Evolutionary conservation across 2,797 vertebrate species (phyloP).

Genomic region (Coluber constrictor): DNA sequence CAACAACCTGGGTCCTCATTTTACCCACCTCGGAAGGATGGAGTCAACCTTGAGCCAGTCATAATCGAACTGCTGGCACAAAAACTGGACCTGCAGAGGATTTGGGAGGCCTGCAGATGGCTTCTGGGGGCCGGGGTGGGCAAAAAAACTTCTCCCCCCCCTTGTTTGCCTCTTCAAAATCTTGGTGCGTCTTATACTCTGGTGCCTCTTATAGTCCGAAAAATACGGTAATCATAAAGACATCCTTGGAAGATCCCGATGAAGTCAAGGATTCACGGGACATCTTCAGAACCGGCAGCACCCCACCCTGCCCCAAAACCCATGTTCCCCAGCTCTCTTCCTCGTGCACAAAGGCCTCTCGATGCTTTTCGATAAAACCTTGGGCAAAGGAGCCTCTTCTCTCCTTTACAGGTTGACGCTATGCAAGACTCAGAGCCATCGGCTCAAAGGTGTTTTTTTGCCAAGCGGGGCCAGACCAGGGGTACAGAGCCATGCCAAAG

Average conservation of each 20-base stretch:
- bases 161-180: too few species aligned
- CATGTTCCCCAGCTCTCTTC: neutral
- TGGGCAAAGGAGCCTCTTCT: conserved; percentile 10
- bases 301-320: neutral
- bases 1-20: too few species aligned
- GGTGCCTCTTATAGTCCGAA: too few species aligned
- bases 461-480: conserved; percentile 55
- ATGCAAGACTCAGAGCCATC: conserved; percentile 51
- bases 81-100: too few species aligned
- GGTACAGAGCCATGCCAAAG: conserved; percentile 54
- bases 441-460: conserved; percentile 48
- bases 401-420: conserved; percentile 49
- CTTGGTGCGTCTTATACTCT: too few species aligned
- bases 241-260: neutral
- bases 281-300: neutral
- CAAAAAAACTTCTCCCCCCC: too few species aligned
- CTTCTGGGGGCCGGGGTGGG: too few species aligned
- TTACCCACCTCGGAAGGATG: too few species aligned
- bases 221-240: too few species aligned
- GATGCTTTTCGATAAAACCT: neutral
- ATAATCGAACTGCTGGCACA: too few species aligned
- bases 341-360: neutral
- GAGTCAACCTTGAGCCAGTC: too few species aligned
- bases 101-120: too few species aligned
- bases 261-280: neutral